Conservation (phyloP, 2,888 invertebrate species). For the Odontocolon sp. region DNA sequence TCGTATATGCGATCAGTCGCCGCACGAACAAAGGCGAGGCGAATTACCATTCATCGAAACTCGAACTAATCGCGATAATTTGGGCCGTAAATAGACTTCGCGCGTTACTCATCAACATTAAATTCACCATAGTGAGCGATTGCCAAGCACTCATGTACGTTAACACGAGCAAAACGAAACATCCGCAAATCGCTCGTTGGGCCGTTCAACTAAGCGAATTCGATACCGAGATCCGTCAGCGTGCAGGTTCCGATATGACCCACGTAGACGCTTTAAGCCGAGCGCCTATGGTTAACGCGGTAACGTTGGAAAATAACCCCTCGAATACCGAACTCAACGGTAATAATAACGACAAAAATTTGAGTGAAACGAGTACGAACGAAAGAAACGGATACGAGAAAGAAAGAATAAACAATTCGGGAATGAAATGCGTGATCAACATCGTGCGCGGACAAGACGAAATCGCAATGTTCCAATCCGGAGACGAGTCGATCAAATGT, state of each 20-base stretch:
- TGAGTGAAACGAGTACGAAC: background rate
- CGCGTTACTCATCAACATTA: background rate
- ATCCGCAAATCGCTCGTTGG: constrained; percentile 64
- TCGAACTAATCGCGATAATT: constrained; percentile 29
- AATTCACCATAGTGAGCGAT: constrained; percentile 26
- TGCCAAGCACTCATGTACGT: constrained; percentile 45
- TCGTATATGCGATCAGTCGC: constrained; percentile 65
- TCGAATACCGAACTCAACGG: background rate
- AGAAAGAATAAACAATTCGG: constrained; percentile 6
- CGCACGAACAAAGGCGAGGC: constrained; percentile 63
- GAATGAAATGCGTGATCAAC: background rate
- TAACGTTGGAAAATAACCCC: too few relatives aligned
- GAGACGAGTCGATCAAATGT: background rate
- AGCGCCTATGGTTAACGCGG: constrained; percentile 46
- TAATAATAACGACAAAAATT: constrained; percentile 2
- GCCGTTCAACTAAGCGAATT: constrained; percentile 58
- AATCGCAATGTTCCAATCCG: background rate
- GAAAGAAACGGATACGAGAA: too few relatives aligned
- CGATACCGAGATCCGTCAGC: constrained; percentile 60
- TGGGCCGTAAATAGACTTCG: constrained; percentile 23
- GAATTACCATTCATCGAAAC: constrained; percentile 64
- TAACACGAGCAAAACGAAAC: constrained; percentile 38
- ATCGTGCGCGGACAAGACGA: background rate
- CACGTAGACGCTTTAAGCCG: constrained; percentile 66
- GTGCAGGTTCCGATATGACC: constrained; percentile 60